A percentile compares a stretch with the other conserved stretches of the same genome.
Conservation (phyloP, 2,888 invertebrate species). For the Serripes groenlandicus region DNA sequence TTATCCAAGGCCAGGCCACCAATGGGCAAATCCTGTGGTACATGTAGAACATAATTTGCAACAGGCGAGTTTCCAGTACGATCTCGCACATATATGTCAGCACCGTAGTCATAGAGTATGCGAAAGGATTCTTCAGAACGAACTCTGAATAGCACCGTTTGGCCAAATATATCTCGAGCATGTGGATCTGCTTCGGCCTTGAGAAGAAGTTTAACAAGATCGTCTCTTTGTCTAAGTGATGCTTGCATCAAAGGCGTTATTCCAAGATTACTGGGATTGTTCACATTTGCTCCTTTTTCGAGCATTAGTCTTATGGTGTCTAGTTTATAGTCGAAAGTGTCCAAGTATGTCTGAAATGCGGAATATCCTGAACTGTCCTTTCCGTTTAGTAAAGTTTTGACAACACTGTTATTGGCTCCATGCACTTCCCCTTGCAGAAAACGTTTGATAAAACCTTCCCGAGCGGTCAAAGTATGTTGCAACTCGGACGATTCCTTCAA, state of each 20-base stretch:
- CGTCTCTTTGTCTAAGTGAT: constrained; percentile 14
- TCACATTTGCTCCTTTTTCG: constrained; percentile 31
- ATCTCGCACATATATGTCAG: constrained; percentile 26
- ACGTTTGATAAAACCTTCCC: neutral
- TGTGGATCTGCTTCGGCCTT: constrained; percentile 39
- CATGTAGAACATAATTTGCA: constrained; percentile 10
- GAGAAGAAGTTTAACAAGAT: constrained; percentile 36
- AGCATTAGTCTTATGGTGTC: constrained; percentile 39
- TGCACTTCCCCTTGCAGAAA: neutral
- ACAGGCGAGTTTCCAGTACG: constrained; percentile 30
- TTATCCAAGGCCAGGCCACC: neutral
- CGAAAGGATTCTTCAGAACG: constrained; percentile 20
- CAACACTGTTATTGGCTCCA: neutral
- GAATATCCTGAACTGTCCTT: constrained; percentile 36
- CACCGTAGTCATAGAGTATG: constrained; percentile 34
- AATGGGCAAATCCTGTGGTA: constrained; percentile 29
- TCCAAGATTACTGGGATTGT: constrained; percentile 27
- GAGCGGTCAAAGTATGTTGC: neutral
- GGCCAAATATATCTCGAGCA: constrained; percentile 42
- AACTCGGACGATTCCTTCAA: constrained; percentile 3
- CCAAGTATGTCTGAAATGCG: constrained; percentile 48
- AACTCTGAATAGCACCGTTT: constrained; percentile 37
- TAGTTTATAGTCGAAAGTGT: constrained; percentile 1
- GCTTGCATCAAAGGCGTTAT: constrained; percentile 39
- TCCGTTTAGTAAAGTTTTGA: constrained; percentile 26